Conservation (phyloP, 1,140 invertebrate genomes). For the Parasteatoda tepidariorum region DNA sequence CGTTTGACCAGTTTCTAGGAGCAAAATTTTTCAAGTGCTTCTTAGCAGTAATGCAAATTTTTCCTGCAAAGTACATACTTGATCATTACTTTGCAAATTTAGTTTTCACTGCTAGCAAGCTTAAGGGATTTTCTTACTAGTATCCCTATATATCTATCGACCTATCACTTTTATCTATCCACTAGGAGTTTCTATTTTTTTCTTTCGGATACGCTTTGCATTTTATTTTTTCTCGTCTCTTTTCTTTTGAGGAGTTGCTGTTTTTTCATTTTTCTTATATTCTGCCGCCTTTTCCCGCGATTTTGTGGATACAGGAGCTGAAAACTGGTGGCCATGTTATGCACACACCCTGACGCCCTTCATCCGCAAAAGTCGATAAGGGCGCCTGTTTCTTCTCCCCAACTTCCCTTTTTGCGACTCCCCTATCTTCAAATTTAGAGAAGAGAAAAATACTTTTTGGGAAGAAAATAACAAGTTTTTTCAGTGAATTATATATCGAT, state of each 20-base stretch:
- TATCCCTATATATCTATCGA: slow-evolving; percentile 26
- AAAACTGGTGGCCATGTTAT: slow-evolving; percentile 23
- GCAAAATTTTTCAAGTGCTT: slow-evolving; percentile 14
- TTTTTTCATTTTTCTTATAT: neutral
- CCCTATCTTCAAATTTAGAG: neutral
- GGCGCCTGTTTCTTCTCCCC: neutral
- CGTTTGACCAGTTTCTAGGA: slow-evolving; percentile 9
- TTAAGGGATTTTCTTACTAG: slow-evolving; percentile 27
- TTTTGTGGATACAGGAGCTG: slow-evolving; percentile 34
- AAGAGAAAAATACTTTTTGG: neutral
- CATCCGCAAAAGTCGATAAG: slow-evolving; percentile 40
- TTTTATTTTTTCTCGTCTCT: slow-evolving; percentile 10
- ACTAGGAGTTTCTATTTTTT: slow-evolving; percentile 16
- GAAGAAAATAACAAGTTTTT: neutral
- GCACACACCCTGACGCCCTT: slow-evolving; percentile 14
- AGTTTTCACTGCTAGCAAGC: slow-evolving; percentile 38
- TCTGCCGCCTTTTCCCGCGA: slow-evolving; percentile 7
- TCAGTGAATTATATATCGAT: slow-evolving; percentile 3
- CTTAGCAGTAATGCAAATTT: slow-evolving; percentile 36
- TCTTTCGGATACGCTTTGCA: slow-evolving; percentile 20
- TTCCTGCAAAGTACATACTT: slow-evolving; percentile 22
- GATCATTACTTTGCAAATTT: slow-evolving; percentile 53
- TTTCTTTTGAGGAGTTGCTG: neutral
- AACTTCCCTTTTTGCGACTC: neutral
- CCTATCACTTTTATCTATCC: slow-evolving; percentile 39